phyloP scores from a whole-genome alignment of 2,888 invertebrate genomes.

The Achlya flavicornis region DNA sequence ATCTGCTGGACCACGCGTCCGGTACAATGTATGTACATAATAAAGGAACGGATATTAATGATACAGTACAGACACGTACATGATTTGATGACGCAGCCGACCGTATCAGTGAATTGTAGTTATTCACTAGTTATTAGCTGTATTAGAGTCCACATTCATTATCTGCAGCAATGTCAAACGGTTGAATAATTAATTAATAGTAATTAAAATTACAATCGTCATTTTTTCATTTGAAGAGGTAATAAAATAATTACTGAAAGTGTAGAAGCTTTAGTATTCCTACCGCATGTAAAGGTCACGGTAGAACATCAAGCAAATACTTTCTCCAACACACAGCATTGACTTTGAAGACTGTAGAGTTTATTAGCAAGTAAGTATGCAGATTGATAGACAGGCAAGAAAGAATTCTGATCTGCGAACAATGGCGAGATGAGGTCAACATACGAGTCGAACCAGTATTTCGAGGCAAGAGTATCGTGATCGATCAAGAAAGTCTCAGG shows the following conservation, averaged over 20 bases:
- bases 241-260: not conserved
- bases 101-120: slow-evolving; percentile 35
- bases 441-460: slow-evolving; percentile 64
- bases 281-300: slow-evolving; percentile 17
- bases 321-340: slow-evolving; percentile 48
- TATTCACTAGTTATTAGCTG: slow-evolving; percentile 28
- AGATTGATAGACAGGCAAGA: slow-evolving; percentile 55
- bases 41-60: slow-evolving; percentile 65
- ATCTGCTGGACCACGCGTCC: slow-evolving; percentile 60
- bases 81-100: slow-evolving; percentile 45
- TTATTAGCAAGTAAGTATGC: slow-evolving; percentile 44
- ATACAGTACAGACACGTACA: slow-evolving; percentile 47
- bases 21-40: slow-evolving; percentile 44
- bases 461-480: slow-evolving; percentile 38
- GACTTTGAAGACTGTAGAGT: slow-evolving; percentile 53
- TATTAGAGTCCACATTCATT: not conserved
- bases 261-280: not conserved
- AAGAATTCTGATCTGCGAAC: slow-evolving; percentile 55
- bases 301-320: slow-evolving; percentile 26
- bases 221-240: not conserved
- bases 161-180: slow-evolving; percentile 6
- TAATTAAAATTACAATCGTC: not conserved
- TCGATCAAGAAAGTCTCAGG: slow-evolving; percentile 71
- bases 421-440: slow-evolving; percentile 69
- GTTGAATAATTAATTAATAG: slow-evolving; percentile 16